Evolutionary conservation across 2,888 invertebrate species (phyloP).

Genomic region (Limulus polyphemus): DNA sequence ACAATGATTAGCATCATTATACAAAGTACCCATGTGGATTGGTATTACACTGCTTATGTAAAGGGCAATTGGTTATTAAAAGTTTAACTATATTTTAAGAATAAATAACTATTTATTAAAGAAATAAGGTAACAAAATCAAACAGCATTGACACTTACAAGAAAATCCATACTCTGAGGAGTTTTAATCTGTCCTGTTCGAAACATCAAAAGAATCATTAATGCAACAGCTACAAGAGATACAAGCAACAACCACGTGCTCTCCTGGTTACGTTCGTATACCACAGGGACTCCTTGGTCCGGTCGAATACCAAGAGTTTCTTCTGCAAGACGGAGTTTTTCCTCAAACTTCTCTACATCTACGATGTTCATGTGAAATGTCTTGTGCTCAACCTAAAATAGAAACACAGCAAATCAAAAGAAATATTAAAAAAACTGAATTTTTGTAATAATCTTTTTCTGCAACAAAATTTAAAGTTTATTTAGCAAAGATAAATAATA

Average conservation of each 20-base stretch:
- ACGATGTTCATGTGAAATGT: conserved; percentile 73
- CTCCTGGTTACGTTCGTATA: conserved; percentile 67
- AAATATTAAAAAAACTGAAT: conserved; percentile 26
- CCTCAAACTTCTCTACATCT: conserved; percentile 73
- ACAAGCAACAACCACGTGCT: conserved; percentile 56
- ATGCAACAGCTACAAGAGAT: conserved; percentile 49
- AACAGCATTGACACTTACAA: conserved; percentile 48
- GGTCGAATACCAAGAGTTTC: conserved; percentile 61
- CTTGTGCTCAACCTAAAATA: conserved; percentile 46
- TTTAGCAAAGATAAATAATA: no score
- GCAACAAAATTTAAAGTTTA: no score
- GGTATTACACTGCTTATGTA: neutral
- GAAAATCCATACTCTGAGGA: conserved; percentile 56
- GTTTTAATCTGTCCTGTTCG: conserved; percentile 37
- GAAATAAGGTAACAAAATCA: conserved; percentile 1
- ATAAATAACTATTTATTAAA: neutral
- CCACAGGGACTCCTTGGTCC: conserved; percentile 60
- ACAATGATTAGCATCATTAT: no score
- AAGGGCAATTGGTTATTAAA: neutral
- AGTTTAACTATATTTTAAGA: neutral
- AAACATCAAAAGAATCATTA: conserved; percentile 26
- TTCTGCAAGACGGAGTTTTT: conserved; percentile 75
- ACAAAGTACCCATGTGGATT: neutral
- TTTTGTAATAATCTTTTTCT: neutral
- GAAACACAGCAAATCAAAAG: no score